These are phyloP conservation scores for Cephalopachus bancanus DNA, from an alignment of 2,797 vertebrate genomes.

Conservation along the genomic window DNA sequence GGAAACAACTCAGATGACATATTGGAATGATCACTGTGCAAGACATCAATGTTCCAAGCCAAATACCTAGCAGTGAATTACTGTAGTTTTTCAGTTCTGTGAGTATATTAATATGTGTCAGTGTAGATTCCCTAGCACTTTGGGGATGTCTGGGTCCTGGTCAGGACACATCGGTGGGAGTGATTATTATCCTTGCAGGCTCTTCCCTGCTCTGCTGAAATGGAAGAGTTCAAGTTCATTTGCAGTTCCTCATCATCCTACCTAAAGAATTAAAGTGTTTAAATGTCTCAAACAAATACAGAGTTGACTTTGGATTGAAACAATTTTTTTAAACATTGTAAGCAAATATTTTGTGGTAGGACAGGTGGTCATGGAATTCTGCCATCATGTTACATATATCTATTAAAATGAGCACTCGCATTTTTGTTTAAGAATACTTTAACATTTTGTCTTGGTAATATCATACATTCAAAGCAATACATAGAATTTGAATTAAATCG, in stretches of 20 bases:
- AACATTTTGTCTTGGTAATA: conserved; percentile 1
- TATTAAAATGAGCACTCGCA: not conserved
- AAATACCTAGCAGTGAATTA: not conserved
- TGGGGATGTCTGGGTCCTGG: not conserved
- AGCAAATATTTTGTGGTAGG: not conserved
- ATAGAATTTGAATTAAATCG: conserved; percentile 21
- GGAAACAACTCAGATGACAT: not conserved
- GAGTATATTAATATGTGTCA: not conserved
- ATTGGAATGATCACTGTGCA: not conserved
- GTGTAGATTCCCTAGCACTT: not conserved
- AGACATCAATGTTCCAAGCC: not conserved
- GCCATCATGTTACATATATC: not conserved
- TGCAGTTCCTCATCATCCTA: not conserved
- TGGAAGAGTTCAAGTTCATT: not conserved
- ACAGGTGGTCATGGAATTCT: not conserved
- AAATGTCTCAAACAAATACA: not conserved
- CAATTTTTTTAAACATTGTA: not conserved
- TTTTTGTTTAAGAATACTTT: conserved; percentile 54
- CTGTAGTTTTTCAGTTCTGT: not conserved
- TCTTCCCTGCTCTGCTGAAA: not conserved
- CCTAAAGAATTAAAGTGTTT: not conserved
- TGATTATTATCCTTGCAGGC: not conserved
- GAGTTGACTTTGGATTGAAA: not conserved
- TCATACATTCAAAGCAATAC: conserved; percentile 15
- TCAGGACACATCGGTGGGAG: not conserved